phyloP scores from a whole-genome alignment of 1,140 invertebrate genomes.

The Temnothorax curvispinosus region DNA sequence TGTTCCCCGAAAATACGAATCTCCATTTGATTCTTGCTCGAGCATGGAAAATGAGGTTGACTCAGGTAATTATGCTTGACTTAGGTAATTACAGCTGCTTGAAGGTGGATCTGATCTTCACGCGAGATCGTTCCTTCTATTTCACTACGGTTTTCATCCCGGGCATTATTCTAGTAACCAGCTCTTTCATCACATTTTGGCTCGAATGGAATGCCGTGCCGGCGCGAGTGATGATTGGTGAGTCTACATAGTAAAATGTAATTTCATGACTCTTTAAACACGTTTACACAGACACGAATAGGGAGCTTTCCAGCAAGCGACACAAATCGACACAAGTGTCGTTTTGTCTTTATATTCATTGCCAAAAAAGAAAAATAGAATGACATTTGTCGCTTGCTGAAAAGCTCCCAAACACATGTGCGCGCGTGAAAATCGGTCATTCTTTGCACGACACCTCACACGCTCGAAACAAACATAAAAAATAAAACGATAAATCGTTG shows the following conservation, averaged over 20 bases:
- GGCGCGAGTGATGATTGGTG: conserved; percentile 96
- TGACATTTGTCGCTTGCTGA: no score
- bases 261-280: neutral
- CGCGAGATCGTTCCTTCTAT: conserved; percentile 97
- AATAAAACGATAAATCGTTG: neutral
- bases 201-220: conserved; percentile 98
- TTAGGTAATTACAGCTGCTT: conserved; percentile 98
- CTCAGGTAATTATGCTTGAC: conserved; percentile 2
- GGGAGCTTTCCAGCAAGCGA: no score
- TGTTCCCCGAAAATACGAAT: neutral
- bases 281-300: no score
- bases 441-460: neutral
- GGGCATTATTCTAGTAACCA: conserved; percentile 97
- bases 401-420: neutral
- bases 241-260: conserved; percentile 64
- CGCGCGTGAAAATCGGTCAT: neutral
- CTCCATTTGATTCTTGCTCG: neutral
- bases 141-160: conserved; percentile 98
- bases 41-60: conserved; percentile 42
- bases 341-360: no score
- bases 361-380: no score
- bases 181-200: conserved; percentile 98
- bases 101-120: conserved; percentile 96
- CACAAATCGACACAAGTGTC: no score
- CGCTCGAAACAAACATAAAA: neutral